Evolutionary conservation across 2,113 vertebrate species (phyloP), one percentile per base, ranked within the genome.

Genomic region (Corythaeola cristata): DNA sequence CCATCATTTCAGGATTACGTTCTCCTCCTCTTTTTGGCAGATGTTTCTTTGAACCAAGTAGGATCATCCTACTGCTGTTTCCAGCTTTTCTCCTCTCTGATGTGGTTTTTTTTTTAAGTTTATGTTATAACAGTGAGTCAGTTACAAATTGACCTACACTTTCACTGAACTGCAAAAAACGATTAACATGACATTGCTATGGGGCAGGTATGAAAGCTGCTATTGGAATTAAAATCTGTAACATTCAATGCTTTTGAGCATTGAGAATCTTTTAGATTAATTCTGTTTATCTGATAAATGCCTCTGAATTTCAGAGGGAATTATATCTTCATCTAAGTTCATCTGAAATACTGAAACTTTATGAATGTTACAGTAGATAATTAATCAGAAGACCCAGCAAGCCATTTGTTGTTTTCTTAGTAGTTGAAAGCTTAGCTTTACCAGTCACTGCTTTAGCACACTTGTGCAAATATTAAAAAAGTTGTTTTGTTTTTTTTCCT

Each of bases 211-310:
- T 41, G 47, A 85, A 67, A 84, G 77, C 33, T 91, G 27, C 35
- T 59, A 19, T 37, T 71, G 47, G 30, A 85, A 67, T 81, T 44
- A 58, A 89, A 77, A 63, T 93, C 74, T 66, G 41, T 11, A 20
- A 22, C 52, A 45, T 45, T 74, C 45, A 45, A 28, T 67, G 64
- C 32, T 50, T 85, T 59, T 27, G 24, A 44, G 18, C 28, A 9
- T 4, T 59, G 66, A 37, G 27, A 67, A 56, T 23, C 60, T 69
- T 74, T 72, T 60, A 50, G 47, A 72, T 88, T 50, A 79, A 88
- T 73, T 91, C 53, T 91, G 26, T 75, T 97, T 91, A 66, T 90
- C 58, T 91, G 71, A 90, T 71, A 56, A 85, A 30, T 69, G 58
- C 45, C 27, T 90, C 35, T 90, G 67, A 79, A 49, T 82, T 88